A percentile compares a stretch with the other conserved stretches of the same genome.
These are phyloP conservation scores for Pedionomus torquatus DNA, from an alignment of 2,113 vertebrate species.

Conservation along the genomic window DNA sequence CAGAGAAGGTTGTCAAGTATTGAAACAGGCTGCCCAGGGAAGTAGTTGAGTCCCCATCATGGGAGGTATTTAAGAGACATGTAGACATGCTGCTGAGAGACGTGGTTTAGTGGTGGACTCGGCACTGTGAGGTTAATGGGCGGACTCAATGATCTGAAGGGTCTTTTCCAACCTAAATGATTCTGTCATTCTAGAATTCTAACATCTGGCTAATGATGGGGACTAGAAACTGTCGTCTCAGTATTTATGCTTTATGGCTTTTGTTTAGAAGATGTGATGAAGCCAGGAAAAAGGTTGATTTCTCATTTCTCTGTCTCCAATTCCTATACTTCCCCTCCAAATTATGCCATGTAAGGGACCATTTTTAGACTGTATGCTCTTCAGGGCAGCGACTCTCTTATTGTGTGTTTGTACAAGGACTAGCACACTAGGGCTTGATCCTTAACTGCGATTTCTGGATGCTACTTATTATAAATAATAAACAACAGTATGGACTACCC, in stretches of 20 bases:
- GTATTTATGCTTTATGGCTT: background rate
- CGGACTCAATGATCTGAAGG: background rate
- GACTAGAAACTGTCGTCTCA: background rate
- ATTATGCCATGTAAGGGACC: background rate
- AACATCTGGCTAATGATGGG: background rate
- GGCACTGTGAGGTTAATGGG: background rate
- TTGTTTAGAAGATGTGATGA: background rate
- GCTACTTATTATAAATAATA: constrained; percentile 40
- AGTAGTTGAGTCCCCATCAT: background rate
- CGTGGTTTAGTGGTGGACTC: background rate
- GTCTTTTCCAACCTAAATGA: background rate
- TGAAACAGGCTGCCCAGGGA: background rate
- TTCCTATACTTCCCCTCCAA: background rate
- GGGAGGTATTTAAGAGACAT: background rate
- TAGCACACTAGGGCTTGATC: background rate
- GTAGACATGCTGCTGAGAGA: accelerated
- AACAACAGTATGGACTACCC: background rate
- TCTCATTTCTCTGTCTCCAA: background rate
- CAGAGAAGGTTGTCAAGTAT: background rate
- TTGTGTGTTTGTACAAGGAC: constrained; percentile 2
- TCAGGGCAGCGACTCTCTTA: background rate
- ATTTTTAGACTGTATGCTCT: constrained; percentile 26
- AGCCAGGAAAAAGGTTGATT: background rate
- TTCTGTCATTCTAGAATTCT: background rate
- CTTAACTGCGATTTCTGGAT: constrained; percentile 25